phyloP scores from a whole-genome alignment of 2,113 vertebrate genomes.

The Pluvianellus socialis region DNA sequence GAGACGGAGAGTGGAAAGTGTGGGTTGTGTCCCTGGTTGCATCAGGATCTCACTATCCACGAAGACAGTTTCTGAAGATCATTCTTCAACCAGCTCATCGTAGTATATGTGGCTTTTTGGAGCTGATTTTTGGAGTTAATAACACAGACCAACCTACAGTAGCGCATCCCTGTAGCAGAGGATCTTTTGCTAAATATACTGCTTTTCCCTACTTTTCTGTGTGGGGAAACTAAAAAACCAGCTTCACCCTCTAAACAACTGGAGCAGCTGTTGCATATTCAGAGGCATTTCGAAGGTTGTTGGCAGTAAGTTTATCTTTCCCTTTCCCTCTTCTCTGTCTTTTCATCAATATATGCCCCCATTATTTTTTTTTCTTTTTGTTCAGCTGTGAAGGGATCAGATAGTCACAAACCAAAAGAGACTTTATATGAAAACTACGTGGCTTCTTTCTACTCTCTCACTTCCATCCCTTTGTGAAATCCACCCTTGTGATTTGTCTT shows the following conservation, averaged over 20 bases:
- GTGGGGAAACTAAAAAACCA: not conserved
- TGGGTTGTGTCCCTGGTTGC: not conserved
- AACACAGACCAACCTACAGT: not conserved
- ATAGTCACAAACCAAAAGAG: not conserved
- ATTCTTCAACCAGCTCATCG: not conserved
- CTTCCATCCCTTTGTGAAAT: not conserved
- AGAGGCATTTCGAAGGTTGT: not conserved
- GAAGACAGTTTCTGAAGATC: not conserved
- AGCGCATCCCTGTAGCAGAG: not conserved
- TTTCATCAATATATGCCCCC: fast-evolving
- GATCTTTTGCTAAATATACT: not conserved
- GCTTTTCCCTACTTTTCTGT: not conserved
- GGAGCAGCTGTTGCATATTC: not conserved
- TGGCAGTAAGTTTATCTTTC: not conserved
- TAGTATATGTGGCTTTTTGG: not conserved
- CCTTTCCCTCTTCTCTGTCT: not conserved
- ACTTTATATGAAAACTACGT: fast-evolving
- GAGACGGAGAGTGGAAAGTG: fast-evolving
- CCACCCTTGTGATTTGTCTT: not conserved
- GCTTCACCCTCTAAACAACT: not conserved
- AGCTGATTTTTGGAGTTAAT: not conserved
- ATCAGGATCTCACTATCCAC: not conserved
- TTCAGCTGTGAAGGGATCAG: not conserved
- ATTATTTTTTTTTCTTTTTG: not conserved
- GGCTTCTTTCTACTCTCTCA: not conserved